phyloP scores from a whole-genome alignment of 1,140 invertebrate genomes.

The Lineus longissimus region DNA sequence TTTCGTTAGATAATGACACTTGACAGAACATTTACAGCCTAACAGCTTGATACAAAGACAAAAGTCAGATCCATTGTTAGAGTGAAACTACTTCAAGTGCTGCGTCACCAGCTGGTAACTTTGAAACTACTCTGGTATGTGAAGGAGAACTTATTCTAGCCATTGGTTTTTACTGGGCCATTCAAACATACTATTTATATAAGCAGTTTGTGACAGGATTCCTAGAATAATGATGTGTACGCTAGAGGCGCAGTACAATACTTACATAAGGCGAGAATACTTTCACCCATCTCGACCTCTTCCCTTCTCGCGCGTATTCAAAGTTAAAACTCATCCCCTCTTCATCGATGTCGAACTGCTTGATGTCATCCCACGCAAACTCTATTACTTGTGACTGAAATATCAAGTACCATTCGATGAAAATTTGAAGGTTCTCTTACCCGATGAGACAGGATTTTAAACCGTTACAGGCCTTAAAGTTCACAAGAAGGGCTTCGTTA shows the following conservation, averaged over 20 bases:
- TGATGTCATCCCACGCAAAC: slow-evolving; percentile 76
- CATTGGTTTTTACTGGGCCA: too few species aligned
- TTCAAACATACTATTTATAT: too few species aligned
- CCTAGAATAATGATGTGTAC: too few species aligned
- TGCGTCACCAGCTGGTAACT: neutral
- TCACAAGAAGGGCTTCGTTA: too few species aligned
- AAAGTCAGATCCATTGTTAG: neutral
- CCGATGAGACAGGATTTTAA: slow-evolving; percentile 12
- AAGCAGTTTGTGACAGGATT: too few species aligned
- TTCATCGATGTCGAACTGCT: slow-evolving; percentile 83
- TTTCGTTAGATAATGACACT: slow-evolving; percentile 5
- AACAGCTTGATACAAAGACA: too few species aligned
- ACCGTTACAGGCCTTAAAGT: too few species aligned
- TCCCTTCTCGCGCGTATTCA: slow-evolving; percentile 77
- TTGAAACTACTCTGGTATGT: neutral
- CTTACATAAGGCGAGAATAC: slow-evolving; percentile 89
- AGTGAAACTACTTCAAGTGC: slow-evolving; percentile 4
- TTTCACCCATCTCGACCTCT: slow-evolving; percentile 79
- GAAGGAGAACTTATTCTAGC: too few species aligned
- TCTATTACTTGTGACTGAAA: slow-evolving; percentile 73
- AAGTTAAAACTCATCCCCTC: slow-evolving; percentile 86
- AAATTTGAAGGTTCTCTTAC: too few species aligned
- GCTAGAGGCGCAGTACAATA: too few species aligned
- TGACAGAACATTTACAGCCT: too few species aligned
- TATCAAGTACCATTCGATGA: slow-evolving; percentile 17